Evolutionary conservation across 2,113 vertebrate species (phyloP).

Genomic region (Paramormyrops kingsleyae): DNA sequence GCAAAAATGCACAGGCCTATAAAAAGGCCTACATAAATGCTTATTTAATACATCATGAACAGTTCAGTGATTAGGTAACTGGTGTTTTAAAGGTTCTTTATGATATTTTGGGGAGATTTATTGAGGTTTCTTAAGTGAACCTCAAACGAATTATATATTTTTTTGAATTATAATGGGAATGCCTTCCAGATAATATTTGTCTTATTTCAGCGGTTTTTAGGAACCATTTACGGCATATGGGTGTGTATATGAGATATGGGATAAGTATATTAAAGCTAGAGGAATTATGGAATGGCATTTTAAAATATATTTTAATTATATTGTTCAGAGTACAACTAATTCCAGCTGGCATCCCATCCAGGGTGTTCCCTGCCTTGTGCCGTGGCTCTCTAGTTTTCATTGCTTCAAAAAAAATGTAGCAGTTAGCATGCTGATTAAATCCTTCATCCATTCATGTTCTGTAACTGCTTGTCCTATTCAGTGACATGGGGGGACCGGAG

Average conservation of each 20-base stretch:
- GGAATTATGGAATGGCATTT: neutral
- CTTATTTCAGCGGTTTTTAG: neutral
- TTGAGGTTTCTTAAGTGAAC: neutral
- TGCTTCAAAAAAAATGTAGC: neutral
- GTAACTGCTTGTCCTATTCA: too few species aligned
- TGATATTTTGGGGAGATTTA: neutral
- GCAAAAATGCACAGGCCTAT: neutral
- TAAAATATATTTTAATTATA: neutral
- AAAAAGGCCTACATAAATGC: neutral
- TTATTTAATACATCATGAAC: neutral
- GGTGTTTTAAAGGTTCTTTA: neutral
- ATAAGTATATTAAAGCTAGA: neutral
- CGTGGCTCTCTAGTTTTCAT: neutral
- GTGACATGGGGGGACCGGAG: too few species aligned
- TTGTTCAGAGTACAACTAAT: neutral
- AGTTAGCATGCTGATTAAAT: neutral
- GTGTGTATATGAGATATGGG: neutral
- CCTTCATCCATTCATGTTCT: neutral
- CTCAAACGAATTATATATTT: neutral
- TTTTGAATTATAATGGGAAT: neutral
- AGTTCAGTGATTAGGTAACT: neutral
- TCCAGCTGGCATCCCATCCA: neutral
- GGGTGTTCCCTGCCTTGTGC: neutral
- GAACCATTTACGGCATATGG: neutral
- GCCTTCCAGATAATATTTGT: neutral